These are phyloP conservation scores for Coptotermes formosanus DNA, from an alignment of 1,140 invertebrate species.

Conservation along the genomic window DNA sequence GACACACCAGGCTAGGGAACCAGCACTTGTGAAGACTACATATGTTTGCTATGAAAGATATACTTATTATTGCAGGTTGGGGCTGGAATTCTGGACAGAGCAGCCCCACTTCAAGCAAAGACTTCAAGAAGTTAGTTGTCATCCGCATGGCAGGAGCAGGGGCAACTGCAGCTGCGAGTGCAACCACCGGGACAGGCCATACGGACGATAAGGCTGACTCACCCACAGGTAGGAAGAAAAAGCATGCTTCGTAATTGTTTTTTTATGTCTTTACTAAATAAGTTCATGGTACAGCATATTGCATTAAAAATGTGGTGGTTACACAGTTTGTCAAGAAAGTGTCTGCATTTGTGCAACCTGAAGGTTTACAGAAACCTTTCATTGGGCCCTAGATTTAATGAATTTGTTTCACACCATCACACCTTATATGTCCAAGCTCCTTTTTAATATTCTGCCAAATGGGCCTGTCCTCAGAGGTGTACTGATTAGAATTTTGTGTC, in stretches of 20 bases:
- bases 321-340: neutral
- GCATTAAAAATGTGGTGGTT: neutral
- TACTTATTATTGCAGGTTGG: slow-evolving; percentile 47
- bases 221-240: slow-evolving; percentile 28
- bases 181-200: neutral
- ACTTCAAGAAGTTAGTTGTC: slow-evolving; percentile 67
- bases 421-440: too few species aligned
- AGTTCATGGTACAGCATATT: neutral
- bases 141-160: slow-evolving; percentile 54
- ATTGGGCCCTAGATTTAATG: too few species aligned
- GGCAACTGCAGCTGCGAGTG: slow-evolving; percentile 44
- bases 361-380: too few species aligned
- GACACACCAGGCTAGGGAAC: too few species aligned
- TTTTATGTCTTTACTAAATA: too few species aligned
- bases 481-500: too few species aligned
- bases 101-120: slow-evolving; percentile 58
- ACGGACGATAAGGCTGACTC: slow-evolving; percentile 38
- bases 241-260: neutral
- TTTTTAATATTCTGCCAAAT: too few species aligned
- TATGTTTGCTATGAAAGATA: neutral
- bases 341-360: neutral
- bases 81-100: slow-evolving; percentile 61
- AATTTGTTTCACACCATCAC: too few species aligned
- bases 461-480: too few species aligned
- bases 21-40: too few species aligned